These are phyloP conservation scores for Microcebus lehilahytsara DNA, from an alignment of 2,113 vertebrate genomes.

Conservation along the genomic window DNA sequence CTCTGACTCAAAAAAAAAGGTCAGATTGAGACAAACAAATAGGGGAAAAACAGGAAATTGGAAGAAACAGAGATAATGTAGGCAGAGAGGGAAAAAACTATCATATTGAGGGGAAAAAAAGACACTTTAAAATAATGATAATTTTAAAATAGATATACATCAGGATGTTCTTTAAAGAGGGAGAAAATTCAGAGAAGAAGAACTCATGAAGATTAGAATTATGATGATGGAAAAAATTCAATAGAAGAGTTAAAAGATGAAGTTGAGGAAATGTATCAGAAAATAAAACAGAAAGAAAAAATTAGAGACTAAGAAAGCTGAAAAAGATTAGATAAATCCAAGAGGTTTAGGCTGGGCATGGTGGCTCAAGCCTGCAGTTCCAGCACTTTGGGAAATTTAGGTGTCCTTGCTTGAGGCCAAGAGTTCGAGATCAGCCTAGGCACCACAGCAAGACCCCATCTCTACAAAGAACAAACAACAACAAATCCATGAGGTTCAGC, in stretches of 20 bases:
- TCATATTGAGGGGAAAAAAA: background rate
- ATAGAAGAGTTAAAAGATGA: background rate
- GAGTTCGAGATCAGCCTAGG: too few relatives aligned
- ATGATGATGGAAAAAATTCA: background rate
- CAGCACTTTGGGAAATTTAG: too few relatives aligned
- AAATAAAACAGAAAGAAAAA: background rate
- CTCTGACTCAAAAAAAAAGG: too few relatives aligned
- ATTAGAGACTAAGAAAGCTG: background rate
- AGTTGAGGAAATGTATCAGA: background rate
- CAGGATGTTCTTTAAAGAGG: background rate
- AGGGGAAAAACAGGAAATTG: fast-evolving
- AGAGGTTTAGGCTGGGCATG: too few relatives aligned
- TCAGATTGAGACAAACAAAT: background rate
- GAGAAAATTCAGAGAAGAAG: background rate
- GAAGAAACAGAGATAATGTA: background rate
- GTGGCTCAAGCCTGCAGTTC: too few relatives aligned
- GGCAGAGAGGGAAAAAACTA: background rate
- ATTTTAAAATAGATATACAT: background rate
- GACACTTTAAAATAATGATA: background rate
- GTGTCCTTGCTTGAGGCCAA: too few relatives aligned
- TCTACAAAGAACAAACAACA: background rate
- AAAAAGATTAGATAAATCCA: too few relatives aligned
- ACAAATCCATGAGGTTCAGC: too few relatives aligned
- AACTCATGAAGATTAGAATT: background rate
- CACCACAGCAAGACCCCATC: too few relatives aligned